Evolutionary conservation across 2,888 invertebrate species (phyloP).

Genomic region (Dasysyrphus albostriatus): DNA sequence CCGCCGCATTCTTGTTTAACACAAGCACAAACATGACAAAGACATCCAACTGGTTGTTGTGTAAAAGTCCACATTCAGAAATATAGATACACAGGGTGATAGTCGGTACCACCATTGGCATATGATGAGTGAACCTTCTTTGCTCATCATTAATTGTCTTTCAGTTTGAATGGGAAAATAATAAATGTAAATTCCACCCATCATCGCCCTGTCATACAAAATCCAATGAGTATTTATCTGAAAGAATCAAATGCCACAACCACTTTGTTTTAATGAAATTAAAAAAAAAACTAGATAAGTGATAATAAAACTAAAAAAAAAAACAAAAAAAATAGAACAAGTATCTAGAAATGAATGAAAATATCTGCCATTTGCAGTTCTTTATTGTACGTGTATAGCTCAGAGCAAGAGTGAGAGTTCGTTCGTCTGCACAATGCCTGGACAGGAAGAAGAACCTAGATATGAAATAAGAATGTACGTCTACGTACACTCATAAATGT

Average conservation of each 20-base stretch:
- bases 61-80: not conserved
- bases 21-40: constrained; percentile 55
- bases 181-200: constrained; percentile 34
- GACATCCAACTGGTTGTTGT: constrained; percentile 35
- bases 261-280: constrained; percentile 62
- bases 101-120: constrained; percentile 21
- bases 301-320: constrained; percentile 41
- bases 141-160: constrained; percentile 44
- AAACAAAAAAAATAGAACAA: constrained; percentile 33
- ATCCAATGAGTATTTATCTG: constrained; percentile 14
- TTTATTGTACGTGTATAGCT: not conserved
- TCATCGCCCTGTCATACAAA: constrained; percentile 6
- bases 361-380: constrained; percentile 40
- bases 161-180: constrained; percentile 39
- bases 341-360: constrained; percentile 48
- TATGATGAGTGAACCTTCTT: constrained; percentile 32
- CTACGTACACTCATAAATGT: no score
- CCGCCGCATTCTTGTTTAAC: constrained; percentile 42
- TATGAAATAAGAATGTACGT: not conserved
- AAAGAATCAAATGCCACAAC: constrained; percentile 58
- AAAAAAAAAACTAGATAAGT: constrained; percentile 37
- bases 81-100: not conserved
- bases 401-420: constrained; percentile 49
- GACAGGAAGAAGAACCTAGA: constrained; percentile 9
- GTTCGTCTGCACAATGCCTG: not conserved